Conservation (phyloP, 2,888 invertebrate species). For the Prosapia bicincta region DNA sequence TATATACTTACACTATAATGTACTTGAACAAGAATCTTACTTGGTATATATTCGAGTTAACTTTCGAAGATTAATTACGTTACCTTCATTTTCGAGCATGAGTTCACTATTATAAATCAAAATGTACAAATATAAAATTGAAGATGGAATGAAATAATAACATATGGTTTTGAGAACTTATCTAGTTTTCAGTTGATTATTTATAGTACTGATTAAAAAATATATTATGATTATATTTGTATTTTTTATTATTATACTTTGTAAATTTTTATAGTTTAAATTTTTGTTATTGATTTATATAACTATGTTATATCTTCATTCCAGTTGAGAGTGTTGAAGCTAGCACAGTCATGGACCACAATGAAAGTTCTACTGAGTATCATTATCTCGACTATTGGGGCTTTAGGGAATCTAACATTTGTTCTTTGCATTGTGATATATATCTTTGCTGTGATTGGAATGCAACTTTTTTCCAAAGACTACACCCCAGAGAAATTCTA, state of each 20-base stretch:
- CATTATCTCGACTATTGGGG: constrained; percentile 93
- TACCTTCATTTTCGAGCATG: too few relatives aligned
- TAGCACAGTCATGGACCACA: constrained; percentile 97
- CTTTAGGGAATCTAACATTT: constrained; percentile 92
- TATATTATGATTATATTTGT: neutral
- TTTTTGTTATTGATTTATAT: too few relatives aligned
- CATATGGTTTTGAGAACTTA: too few relatives aligned
- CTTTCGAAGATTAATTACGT: too few relatives aligned
- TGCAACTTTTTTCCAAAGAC: constrained; percentile 92
- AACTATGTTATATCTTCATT: constrained; percentile 94
- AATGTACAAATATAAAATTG: too few relatives aligned
- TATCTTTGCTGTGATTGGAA: constrained; percentile 96
- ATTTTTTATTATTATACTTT: constrained; percentile 5
- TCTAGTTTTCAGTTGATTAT: too few relatives aligned
- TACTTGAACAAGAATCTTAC: too few relatives aligned
- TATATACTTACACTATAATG: too few relatives aligned
- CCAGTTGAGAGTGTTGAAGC: constrained; percentile 87
- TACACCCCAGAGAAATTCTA: constrained; percentile 86
- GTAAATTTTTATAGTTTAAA: neutral
- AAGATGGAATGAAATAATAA: too few relatives aligned
- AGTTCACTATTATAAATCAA: too few relatives aligned
- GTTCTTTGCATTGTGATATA: constrained; percentile 95
- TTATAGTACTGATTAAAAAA: too few relatives aligned
- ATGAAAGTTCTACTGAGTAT: constrained; percentile 96
- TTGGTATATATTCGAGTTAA: too few relatives aligned